phyloP scores from a whole-genome alignment of 2,113 vertebrate species.

The Kobus ellipsiprymnus region DNA sequence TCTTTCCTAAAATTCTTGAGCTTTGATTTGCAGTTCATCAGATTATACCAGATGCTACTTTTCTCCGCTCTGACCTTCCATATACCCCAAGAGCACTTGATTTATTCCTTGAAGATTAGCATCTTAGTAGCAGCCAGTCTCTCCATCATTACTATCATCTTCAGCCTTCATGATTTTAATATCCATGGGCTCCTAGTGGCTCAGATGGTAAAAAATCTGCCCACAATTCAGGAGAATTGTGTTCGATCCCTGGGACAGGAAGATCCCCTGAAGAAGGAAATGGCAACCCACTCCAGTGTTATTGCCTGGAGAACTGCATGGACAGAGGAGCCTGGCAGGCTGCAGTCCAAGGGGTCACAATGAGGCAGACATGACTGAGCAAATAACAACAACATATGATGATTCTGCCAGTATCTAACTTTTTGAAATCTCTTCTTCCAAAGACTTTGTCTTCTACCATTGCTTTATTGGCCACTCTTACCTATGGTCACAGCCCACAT shows the following conservation, averaged over 20 bases:
- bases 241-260: neutral
- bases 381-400: neutral
- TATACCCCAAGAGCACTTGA: neutral
- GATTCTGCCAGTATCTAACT: neutral
- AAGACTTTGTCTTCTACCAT: neutral
- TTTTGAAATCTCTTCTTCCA: neutral
- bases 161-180: neutral
- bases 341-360: neutral
- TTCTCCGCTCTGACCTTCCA: neutral
- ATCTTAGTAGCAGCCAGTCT: neutral
- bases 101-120: neutral
- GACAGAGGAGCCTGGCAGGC: neutral
- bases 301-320: neutral
- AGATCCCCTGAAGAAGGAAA: neutral
- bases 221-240: neutral
- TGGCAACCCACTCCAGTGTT: neutral
- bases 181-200: neutral
- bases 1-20: neutral
- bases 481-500: neutral
- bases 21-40: neutral
- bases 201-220: neutral
- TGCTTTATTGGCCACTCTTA: neutral
- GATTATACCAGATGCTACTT: neutral
- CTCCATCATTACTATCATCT: neutral
- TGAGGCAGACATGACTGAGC: neutral